Base-by-base conservation (phyloP, 2,888 invertebrate species). In the Rotaria magnacalcarata region DNA sequence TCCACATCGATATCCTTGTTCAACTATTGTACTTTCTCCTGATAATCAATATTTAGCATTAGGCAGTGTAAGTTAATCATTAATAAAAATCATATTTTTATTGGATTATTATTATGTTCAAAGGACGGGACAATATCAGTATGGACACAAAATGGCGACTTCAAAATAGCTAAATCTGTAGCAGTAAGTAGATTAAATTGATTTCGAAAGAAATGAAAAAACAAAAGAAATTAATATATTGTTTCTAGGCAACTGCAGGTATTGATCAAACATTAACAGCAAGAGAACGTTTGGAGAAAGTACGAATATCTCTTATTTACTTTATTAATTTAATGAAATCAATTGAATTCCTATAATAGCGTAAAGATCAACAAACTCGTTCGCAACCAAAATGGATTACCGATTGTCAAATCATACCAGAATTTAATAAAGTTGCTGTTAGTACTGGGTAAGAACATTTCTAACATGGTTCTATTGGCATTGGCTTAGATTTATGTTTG, bases 41-140 rank as follows among this genome's bases (percentile, higher is more conserved):
- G 91, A 91, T 88, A 90, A 90, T 19, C 89, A 85, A 67, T 85
- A 43, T 85, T 58, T 87, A 74, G 84, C 84, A 21, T 85, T 87
- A 58, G 85, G 85, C 47, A 47, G 75, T n/a, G 85, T 85, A 27
- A 85, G 58, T 85, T 8, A 14, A 10, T 50, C 41, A 27, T 60
- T 50, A n/a, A 24, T 52, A 47, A 47, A 47, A 47, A 47, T 47
- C 11, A 47, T 47, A 47, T 4, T 47, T 47, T 10, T 7, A 4
- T 47, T 10, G 47, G 11, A 47, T 47, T 47, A 11, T 47, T 87
- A 21, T 34, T 34, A 34, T 50, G 16, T 84, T 88, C 88, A 84
- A 88, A 90, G 89, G 91, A 91, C 88, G 91, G 91, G 7, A 88
- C 89, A 86, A 89, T 91, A 41, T 90, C 91, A n/a, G 91, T 91